Evolutionary conservation across 2,888 invertebrate genomes (phyloP).

Genomic region (Machimus atricapillus): DNA sequence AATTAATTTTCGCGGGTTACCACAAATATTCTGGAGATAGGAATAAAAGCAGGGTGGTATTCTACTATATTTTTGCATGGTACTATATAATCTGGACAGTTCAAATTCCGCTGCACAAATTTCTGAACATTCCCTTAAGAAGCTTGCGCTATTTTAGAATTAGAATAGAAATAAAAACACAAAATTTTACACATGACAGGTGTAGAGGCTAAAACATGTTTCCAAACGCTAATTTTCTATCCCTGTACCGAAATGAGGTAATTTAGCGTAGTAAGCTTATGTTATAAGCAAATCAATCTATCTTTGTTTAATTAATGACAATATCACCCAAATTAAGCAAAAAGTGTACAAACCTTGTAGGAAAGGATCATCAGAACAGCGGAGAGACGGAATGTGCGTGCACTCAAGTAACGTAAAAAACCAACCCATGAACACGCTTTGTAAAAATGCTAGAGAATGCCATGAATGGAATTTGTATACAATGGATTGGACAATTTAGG

Average conservation of each 20-base stretch:
- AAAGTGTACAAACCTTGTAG: conserved; percentile 52
- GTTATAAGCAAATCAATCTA: neutral
- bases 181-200: neutral
- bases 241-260: neutral
- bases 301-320: neutral
- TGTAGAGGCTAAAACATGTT: neutral
- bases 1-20: neutral
- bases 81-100: neutral
- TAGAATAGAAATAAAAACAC: neutral
- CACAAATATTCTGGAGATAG: neutral
- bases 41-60: neutral
- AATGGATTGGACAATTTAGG: neutral
- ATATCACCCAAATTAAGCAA: conserved; percentile 47
- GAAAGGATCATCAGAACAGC: conserved; percentile 44
- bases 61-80: neutral
- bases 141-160: neutral
- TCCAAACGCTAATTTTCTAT: neutral
- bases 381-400: conserved; percentile 50
- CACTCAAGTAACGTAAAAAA: conserved; percentile 14
- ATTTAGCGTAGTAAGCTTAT: neutral
- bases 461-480: neutral
- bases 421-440: neutral
- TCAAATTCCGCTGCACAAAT: neutral
- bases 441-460: neutral
- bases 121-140: neutral